These are phyloP conservation scores for Dasysyrphus tricinctus DNA, from an alignment of 2,888 invertebrate genomes.

Conservation along the genomic window DNA sequence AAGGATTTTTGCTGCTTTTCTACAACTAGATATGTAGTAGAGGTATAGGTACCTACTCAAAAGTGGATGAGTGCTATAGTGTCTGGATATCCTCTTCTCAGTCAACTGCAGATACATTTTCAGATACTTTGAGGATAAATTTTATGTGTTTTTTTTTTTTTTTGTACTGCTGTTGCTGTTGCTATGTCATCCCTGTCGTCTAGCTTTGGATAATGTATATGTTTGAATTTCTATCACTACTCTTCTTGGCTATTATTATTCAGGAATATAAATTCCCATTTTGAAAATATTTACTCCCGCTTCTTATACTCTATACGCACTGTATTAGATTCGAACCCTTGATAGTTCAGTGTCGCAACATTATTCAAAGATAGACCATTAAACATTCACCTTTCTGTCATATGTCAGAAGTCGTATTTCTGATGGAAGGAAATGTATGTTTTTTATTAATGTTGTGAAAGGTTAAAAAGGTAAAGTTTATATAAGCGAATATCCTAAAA, in stretches of 20 bases:
- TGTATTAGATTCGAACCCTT: neutral
- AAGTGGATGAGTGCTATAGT: slow-evolving; percentile 25
- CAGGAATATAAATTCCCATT: slow-evolving; percentile 42
- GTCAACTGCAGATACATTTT: slow-evolving; percentile 41
- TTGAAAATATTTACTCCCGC: slow-evolving; percentile 12
- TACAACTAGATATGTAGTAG: neutral
- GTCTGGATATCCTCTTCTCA: slow-evolving; percentile 1
- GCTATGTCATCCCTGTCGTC: neutral
- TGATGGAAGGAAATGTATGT: slow-evolving; percentile 9
- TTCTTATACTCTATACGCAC: slow-evolving; percentile 10
- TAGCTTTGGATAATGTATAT: neutral
- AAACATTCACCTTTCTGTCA: slow-evolving; percentile 65
- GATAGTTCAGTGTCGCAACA: slow-evolving; percentile 50
- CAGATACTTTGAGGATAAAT: slow-evolving; percentile 38
- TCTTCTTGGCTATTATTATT: slow-evolving; percentile 32
- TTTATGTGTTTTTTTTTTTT: slow-evolving; percentile 8
- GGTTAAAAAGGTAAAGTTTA: slow-evolving; percentile 18
- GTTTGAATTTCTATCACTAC: slow-evolving; percentile 50
- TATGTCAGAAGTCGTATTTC: slow-evolving; percentile 26
- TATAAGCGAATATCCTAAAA: neutral
- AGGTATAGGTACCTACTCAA: neutral
- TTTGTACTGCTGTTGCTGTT: neutral
- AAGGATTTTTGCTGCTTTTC: slow-evolving; percentile 58
- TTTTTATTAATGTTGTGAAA: neutral
- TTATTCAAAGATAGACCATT: slow-evolving; percentile 59